Evolutionary conservation across 2,888 invertebrate genomes (phyloP), one percentile per base, ranked within the genome.

Genomic region (Yponomeuta cagnagella): DNA sequence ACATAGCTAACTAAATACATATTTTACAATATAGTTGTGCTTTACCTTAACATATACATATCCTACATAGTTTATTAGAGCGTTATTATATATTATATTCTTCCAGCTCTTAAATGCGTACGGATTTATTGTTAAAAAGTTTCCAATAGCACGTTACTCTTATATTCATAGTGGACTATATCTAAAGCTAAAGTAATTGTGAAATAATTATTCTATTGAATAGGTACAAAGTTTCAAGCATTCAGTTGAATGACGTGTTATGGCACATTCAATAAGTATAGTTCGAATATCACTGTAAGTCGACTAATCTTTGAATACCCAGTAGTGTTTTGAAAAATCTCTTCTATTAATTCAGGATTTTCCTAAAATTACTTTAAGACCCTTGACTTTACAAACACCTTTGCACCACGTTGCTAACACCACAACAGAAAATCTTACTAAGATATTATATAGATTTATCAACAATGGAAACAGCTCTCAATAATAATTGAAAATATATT

Each of bases 1-100:
- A 67, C 9, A 67, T 67, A 37, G 67, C 67, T 67, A 67, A 67
- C 67, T 67, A 67, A 33, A 15, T 58, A 58, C 15, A 58, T 65
- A 43, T 65, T 33, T 30, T 65, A 31, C 30, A 65, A 31, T 30
- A 67, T n/a, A 30, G 43, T 67, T 67, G 67, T 67, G 67, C 67
- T 67, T 43, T n/a, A 64, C 3, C 37, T 67, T 33, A 67, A 43
- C 67, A 37, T 31, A 65, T 12, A 65, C 33, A 65, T 33, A 65
- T 33, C 12, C 9, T 65, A 31, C 1, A 5, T 65, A 65, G 65
- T 31, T 65, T 33, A 65, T 30, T 12, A 65, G 65, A 65, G 65
- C 65, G 23, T 0, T 23, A 10, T 15, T 15, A 58, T 58, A 58
- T 58, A 58, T 58, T 58, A 58, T 58, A 58, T 58, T 15, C 6